phyloP scores from a whole-genome alignment of 2,888 invertebrate species.

The Philhelius pedissequus region DNA sequence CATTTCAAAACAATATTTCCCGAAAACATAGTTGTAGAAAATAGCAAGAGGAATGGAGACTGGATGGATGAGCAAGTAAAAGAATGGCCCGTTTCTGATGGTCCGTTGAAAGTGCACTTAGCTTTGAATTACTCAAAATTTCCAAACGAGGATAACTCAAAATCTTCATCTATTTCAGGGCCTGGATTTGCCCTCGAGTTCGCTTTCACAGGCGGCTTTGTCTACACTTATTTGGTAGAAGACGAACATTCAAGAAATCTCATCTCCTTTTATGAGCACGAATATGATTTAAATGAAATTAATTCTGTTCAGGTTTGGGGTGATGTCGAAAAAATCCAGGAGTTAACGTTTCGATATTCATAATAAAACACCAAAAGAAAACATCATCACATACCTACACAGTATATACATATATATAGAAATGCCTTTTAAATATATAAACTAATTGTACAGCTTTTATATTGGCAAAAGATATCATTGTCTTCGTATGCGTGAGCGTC shows the following conservation, averaged over 20 bases:
- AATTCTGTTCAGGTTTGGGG: conserved; percentile 77
- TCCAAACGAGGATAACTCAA: conserved; percentile 50
- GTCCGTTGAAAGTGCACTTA: conserved; percentile 70
- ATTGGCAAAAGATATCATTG: background rate
- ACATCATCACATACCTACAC: background rate
- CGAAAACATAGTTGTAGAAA: conserved; percentile 73
- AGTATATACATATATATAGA: background rate
- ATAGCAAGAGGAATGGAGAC: conserved; percentile 74
- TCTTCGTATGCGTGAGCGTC: background rate
- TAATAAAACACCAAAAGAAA: conserved; percentile 33
- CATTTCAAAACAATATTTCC: conserved; percentile 75
- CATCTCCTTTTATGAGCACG: conserved; percentile 73
- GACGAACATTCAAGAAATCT: conserved; percentile 73
- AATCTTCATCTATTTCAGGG: conserved; percentile 75
- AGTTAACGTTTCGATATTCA: conserved; percentile 73
- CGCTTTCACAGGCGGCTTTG: conserved; percentile 72
- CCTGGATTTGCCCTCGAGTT: conserved; percentile 75
- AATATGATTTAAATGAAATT: conserved; percentile 73
- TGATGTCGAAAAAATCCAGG: conserved; percentile 75
- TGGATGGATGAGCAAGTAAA: conserved; percentile 74
- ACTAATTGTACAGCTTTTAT: background rate
- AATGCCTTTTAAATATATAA: background rate
- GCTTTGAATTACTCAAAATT: conserved; percentile 51
- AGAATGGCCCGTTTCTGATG: conserved; percentile 70
- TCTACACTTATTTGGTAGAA: conserved; percentile 74